phyloP scores from a whole-genome alignment of 2,888 invertebrate species.

The Spodoptera littoralis region DNA sequence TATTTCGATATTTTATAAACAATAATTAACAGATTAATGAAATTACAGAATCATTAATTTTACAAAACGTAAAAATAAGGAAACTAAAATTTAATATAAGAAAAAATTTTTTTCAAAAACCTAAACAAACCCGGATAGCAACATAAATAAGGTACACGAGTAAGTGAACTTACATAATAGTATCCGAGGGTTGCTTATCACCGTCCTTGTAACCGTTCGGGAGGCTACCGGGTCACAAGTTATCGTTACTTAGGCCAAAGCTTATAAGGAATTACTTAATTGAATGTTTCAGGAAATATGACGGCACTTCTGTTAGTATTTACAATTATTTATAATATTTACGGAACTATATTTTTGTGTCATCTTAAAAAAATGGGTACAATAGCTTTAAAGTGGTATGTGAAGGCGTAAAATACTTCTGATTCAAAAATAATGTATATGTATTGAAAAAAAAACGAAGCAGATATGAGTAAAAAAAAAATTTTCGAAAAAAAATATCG shows the following conservation, averaged over 20 bases:
- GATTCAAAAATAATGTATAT: no score
- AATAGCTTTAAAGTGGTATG: no score
- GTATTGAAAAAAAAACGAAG: no score
- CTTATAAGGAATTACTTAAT: constrained; percentile 48
- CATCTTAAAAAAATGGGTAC: no score
- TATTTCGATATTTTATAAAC: no score
- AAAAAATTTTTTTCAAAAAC: constrained; percentile 11
- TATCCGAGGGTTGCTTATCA: constrained; percentile 71
- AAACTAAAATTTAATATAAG: neutral
- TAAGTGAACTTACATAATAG: constrained; percentile 41
- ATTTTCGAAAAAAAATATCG: no score
- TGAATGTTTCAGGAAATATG: constrained; percentile 31
- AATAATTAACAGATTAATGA: no score
- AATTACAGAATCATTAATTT: no score
- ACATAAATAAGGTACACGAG: constrained; percentile 16
- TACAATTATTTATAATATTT: neutral
- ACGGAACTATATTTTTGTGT: no score
- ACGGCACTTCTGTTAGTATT: neutral
- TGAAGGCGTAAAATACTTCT: no score
- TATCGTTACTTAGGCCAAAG: constrained; percentile 58
- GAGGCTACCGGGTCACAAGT: constrained; percentile 73
- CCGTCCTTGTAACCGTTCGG: constrained; percentile 74
- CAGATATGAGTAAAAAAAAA: no score
- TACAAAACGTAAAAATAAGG: no score
- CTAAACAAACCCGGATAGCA: constrained; percentile 12